Conservation (phyloP, 2,797 vertebrate species). For the Syngnathus acus region DNA sequence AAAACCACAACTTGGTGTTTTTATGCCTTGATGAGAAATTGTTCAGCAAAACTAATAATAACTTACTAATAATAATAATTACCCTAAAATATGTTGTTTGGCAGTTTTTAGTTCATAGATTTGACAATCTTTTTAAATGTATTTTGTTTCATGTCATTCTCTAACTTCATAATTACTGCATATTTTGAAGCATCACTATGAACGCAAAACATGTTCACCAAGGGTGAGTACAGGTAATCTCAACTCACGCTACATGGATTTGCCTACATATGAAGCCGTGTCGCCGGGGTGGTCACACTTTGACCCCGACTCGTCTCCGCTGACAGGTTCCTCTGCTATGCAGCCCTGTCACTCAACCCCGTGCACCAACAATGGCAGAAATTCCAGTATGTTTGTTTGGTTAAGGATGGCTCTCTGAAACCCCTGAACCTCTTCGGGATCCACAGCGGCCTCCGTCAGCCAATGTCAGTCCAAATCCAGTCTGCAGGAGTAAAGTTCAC, state of each 20-base stretch:
- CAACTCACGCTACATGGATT: neutral
- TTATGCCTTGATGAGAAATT: neutral
- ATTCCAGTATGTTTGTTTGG: slow-evolving; percentile 78
- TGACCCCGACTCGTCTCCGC: slow-evolving; percentile 64
- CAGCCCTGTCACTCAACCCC: slow-evolving; percentile 70
- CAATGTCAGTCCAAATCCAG: slow-evolving; percentile 52
- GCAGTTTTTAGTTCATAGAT: neutral
- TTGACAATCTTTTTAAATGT: neutral
- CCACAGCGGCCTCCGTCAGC: slow-evolving; percentile 56
- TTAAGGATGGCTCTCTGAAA: slow-evolving; percentile 72
- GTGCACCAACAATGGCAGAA: slow-evolving; percentile 70
- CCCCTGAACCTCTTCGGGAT: slow-evolving; percentile 66
- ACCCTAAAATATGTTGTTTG: neutral
- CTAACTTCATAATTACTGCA: too few species aligned
- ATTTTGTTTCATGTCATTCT: neutral
- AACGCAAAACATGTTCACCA: neutral
- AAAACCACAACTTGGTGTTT: neutral
- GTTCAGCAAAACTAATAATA: neutral
- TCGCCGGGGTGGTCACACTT: slow-evolving; percentile 54
- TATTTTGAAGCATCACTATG: neutral
- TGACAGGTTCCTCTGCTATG: slow-evolving; percentile 65
- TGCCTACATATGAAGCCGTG: slow-evolving; percentile 28
- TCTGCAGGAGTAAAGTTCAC: slow-evolving; percentile 54
- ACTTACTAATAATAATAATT: neutral
- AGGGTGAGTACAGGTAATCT: neutral